phyloP scores from a whole-genome alignment of 2,888 invertebrate genomes.

The Aleiodes alternator region DNA sequence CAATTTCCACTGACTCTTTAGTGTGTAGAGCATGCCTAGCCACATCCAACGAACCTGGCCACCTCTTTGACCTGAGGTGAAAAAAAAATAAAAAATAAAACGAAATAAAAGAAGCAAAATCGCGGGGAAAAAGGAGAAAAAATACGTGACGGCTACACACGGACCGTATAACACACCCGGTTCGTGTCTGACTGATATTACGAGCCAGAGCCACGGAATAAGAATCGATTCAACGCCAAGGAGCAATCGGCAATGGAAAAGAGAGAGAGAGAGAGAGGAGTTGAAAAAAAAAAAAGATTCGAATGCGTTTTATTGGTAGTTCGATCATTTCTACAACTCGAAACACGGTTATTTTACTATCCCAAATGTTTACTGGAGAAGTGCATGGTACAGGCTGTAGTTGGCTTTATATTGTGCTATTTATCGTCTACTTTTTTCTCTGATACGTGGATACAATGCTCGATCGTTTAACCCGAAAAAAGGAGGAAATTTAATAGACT shows the following conservation, averaged over 20 bases:
- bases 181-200: conserved; percentile 69
- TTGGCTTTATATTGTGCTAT: background rate
- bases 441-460: conserved; percentile 7
- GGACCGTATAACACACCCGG: conserved; percentile 55
- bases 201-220: conserved; percentile 60
- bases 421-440: background rate
- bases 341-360: conserved; percentile 30
- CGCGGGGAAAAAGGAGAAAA: conserved; percentile 11
- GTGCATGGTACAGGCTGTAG: conserved; percentile 26
- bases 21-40: conserved; percentile 17
- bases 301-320: conserved; percentile 48
- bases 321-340: conserved; percentile 43
- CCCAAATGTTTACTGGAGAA: conserved; percentile 15
- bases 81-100: conserved; percentile 51
- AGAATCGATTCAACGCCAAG: conserved; percentile 64
- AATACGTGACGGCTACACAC: conserved; percentile 39
- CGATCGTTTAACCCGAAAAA: conserved; percentile 10
- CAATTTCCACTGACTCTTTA: background rate
- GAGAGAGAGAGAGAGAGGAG: conserved; percentile 15
- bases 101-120: conserved; percentile 32
- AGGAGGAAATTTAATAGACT: background rate
- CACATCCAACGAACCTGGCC: conserved; percentile 22
- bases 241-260: conserved; percentile 39
- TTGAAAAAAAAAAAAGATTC: conserved; percentile 24
- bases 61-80: conserved; percentile 23